Evolutionary conservation across 1,140 invertebrate genomes (phyloP), one percentile per base, ranked within the genome.

Genomic region (Cryptotermes secundus): DNA sequence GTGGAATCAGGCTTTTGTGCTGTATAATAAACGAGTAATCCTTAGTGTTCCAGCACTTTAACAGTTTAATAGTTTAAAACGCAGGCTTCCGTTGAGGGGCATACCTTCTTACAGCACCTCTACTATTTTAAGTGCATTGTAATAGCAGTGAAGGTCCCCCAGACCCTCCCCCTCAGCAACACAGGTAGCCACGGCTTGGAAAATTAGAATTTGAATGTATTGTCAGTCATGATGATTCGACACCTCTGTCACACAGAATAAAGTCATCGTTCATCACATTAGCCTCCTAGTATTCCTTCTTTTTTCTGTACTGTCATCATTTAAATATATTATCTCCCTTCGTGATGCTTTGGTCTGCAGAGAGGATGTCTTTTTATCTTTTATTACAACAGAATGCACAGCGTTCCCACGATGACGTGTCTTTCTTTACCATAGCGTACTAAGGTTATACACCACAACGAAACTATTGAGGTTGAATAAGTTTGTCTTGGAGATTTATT

Each of bases 141-240:
- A 49, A 49, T 49, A 49, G 45, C 45, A 49, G 14, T 49, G 45
- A 49, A 49, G 14, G 16, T 19, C 16, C 45, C 22, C 22, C 16
- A 49, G 16, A 49, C 3, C 16, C 45, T 49, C 45, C 45, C 45
- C 45, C 45, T 49, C 45, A 49, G 38, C 38, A 38, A 38, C 4
- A 38, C 38, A 38, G 45, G 45, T 49, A 49, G 45, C 45, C 45
- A 49, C 45, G 45, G 45, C 45, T 49, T 49, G 14, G 45, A 49
- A 49, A 49, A 49, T 49, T 49, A 49, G 45, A 49, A 49, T 49
- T 49, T 49, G 45, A 49, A 72, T 72, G 59, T 72, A 72, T 72
- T 72, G 59, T 72, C 59, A 26, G 59, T 72, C 59, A 72, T 16
- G 59, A 72, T 72, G 59, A 72, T 72, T 72, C 59, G 59, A 72